A percentile compares a stretch with the other conserved stretches of the same genome.
These are phyloP conservation scores for Sarcophaga peregrina DNA, from an alignment of 1,140 invertebrate species.

Conservation along the genomic window DNA sequence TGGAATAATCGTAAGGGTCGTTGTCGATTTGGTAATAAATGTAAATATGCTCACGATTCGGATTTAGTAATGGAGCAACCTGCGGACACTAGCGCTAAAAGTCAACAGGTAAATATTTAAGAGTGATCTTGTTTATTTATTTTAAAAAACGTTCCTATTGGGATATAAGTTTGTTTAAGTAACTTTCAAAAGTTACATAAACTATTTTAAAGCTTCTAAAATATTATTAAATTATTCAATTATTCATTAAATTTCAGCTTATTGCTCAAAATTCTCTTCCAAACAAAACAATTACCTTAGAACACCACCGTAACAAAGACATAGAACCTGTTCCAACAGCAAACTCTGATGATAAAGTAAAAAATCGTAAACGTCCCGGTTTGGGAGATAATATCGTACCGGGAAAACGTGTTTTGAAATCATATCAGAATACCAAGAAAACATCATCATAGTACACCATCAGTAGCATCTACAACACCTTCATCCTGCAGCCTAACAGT, in stretches of 20 bases:
- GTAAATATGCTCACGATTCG: slow-evolving; percentile 91
- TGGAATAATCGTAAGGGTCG: slow-evolving; percentile 93
- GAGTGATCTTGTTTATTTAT: slow-evolving; percentile 18
- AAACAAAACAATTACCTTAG: slow-evolving; percentile 5
- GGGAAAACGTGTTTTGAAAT: slow-evolving; percentile 85
- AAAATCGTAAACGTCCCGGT: slow-evolving; percentile 81
- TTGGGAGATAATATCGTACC: slow-evolving; percentile 81
- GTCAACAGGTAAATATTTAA: slow-evolving; percentile 14
- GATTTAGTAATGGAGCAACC: slow-evolving; percentile 72
- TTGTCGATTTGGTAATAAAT: slow-evolving; percentile 91
- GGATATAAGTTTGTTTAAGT: too few relatives aligned
- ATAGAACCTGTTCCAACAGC: neutral
- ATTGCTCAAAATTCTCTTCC: neutral
- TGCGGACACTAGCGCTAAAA: neutral
- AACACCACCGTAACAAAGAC: neutral
- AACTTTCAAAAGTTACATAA: too few relatives aligned
- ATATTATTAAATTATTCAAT: too few relatives aligned
- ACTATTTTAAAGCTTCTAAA: neutral
- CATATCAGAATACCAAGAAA: slow-evolving; percentile 73
- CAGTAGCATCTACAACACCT: slow-evolving; percentile 48
- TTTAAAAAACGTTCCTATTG: too few relatives aligned
- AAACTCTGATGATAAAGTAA: neutral
- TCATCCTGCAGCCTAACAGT: slow-evolving; percentile 50
- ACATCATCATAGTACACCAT: slow-evolving; percentile 39
- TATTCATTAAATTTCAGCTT: too few relatives aligned